A percentile compares a stretch with the other conserved stretches of the same genome.
These are phyloP conservation scores for Sebastes ruberrimus DNA, from an alignment of 2,797 vertebrate genomes.

Conservation along the genomic window DNA sequence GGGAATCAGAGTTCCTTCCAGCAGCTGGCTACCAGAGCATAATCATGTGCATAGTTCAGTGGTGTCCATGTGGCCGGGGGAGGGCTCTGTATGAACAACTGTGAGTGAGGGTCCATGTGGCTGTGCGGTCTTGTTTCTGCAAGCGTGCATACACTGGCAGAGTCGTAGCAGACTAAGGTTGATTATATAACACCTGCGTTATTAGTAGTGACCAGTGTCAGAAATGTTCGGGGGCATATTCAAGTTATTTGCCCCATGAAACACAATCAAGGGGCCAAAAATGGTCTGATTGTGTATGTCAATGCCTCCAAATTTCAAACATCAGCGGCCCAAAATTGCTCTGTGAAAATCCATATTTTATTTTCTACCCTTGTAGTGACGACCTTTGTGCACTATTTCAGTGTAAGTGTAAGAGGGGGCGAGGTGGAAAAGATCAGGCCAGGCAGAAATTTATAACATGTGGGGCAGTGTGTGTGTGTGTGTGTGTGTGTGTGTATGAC, in stretches of 20 bases:
- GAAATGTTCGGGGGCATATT: neutral
- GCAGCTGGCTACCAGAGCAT: conserved; percentile 33
- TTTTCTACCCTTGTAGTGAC: neutral
- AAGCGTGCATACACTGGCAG: conserved; percentile 22
- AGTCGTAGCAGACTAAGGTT: conserved; percentile 49
- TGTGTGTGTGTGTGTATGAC: neutral
- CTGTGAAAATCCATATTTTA: neutral
- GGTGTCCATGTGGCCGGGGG: conserved; percentile 45
- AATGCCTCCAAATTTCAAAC: neutral
- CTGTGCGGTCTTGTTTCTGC: conserved; percentile 8
- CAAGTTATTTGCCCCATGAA: neutral
- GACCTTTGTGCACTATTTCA: conserved; percentile 51
- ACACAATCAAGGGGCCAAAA: neutral
- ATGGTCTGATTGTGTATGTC: neutral
- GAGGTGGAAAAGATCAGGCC: conserved; percentile 42
- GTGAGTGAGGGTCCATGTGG: conserved; percentile 53
- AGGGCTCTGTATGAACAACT: conserved; percentile 40
- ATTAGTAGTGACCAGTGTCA: conserved; percentile 10
- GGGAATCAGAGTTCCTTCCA: conserved; percentile 8
- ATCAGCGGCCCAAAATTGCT: neutral
- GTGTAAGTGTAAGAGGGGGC: conserved; percentile 3
- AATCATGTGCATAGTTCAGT: conserved; percentile 33
- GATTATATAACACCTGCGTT: conserved; percentile 64
- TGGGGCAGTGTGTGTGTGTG: conserved; percentile 47
- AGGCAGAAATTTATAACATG: conserved; percentile 59